Conservation (phyloP, 1,140 invertebrate genomes). For the Bombus superbus region DNA sequence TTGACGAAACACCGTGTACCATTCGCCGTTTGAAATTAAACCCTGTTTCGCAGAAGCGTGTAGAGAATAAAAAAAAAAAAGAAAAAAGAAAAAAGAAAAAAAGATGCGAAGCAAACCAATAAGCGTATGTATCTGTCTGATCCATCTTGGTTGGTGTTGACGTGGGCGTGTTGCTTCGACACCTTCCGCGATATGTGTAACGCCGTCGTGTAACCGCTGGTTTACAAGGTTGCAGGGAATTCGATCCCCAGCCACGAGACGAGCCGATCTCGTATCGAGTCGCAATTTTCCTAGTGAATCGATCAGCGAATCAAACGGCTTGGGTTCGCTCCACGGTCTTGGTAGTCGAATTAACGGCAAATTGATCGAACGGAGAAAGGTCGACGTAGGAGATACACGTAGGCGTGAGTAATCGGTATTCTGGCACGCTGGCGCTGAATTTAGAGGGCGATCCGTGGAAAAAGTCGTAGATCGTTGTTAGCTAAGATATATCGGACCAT, state of each 20-base stretch:
- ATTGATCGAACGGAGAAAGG: slow-evolving; percentile 5
- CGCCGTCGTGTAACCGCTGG: slow-evolving; percentile 59
- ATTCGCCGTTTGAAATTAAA: neutral
- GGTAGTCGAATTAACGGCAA: slow-evolving; percentile 28
- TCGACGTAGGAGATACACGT: neutral
- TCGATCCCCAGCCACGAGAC: slow-evolving; percentile 47
- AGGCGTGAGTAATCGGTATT: slow-evolving; percentile 11
- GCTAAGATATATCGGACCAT: neutral
- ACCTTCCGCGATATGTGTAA: slow-evolving; percentile 67
- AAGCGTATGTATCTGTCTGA: slow-evolving; percentile 59
- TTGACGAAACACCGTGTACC: neutral
- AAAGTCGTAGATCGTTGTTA: neutral
- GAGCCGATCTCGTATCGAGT: neutral
- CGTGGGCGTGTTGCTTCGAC: slow-evolving; percentile 62
- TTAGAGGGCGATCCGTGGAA: no score
- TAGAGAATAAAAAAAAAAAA: neutral
- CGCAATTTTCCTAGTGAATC: slow-evolving; percentile 14
- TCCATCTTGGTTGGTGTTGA: slow-evolving; percentile 36
- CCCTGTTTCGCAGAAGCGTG: neutral
- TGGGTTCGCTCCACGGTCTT: neutral
- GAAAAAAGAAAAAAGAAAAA: no score
- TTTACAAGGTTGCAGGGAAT: slow-evolving; percentile 68
- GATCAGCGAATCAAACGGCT: neutral
- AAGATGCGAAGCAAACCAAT: slow-evolving; percentile 28
- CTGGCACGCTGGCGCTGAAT: neutral